Percentiles rank a stretch among this genome's conserved stretches.
These are phyloP conservation scores for Syngnathus acus DNA, from an alignment of 2,797 vertebrate species.

Conservation along the genomic window DNA sequence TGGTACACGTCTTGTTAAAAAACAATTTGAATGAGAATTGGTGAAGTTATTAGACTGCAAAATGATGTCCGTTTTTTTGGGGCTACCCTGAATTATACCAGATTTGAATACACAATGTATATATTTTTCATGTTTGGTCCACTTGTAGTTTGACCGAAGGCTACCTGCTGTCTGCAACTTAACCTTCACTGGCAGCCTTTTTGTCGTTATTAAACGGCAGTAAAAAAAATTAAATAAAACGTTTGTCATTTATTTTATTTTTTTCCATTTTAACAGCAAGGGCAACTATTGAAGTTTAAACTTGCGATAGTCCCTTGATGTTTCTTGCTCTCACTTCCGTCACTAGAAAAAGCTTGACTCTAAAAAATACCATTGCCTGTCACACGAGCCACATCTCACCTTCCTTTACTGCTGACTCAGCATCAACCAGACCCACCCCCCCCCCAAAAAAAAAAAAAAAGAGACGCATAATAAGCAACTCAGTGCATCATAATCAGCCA, in stretches of 20 bases:
- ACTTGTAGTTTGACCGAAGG: slow-evolving; percentile 41
- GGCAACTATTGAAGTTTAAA: slow-evolving; percentile 35
- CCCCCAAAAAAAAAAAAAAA: background rate
- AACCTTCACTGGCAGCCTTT: background rate
- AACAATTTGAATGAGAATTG: background rate
- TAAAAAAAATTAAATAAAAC: slow-evolving; percentile 41
- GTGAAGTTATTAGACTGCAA: background rate
- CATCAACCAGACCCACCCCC: slow-evolving; percentile 23
- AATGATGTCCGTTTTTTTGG: slow-evolving; percentile 6
- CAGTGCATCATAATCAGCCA: slow-evolving; percentile 39
- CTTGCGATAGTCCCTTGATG: slow-evolving; percentile 42
- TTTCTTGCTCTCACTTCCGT: slow-evolving; percentile 8
- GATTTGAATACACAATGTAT: background rate
- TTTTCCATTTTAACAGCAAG: slow-evolving; percentile 28
- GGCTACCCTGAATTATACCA: background rate
- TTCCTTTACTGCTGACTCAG: slow-evolving; percentile 19
- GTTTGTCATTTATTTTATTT: slow-evolving; percentile 19
- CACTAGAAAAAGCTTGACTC: slow-evolving; percentile 24
- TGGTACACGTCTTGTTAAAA: background rate
- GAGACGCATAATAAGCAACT: background rate
- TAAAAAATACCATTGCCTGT: slow-evolving; percentile 53
- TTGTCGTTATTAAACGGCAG: slow-evolving; percentile 22
- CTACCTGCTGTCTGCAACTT: slow-evolving; percentile 49
- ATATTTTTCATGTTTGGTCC: slow-evolving; percentile 4
- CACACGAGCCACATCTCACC: slow-evolving; percentile 43